These are phyloP conservation scores for Standfussiana lucernea DNA, from an alignment of 2,888 invertebrate species.

Conservation along the genomic window DNA sequence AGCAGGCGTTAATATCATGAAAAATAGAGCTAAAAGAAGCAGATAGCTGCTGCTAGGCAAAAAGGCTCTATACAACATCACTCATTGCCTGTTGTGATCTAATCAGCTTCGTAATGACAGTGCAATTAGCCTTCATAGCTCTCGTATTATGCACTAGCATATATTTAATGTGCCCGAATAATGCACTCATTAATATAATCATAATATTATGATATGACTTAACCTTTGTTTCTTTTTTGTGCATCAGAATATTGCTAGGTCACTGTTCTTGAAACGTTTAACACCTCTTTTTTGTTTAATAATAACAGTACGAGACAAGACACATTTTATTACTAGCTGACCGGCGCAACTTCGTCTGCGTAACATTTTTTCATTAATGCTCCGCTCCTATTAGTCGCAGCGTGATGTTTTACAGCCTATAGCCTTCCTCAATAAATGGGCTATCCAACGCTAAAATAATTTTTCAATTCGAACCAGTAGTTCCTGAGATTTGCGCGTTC, in stretches of 20 bases:
- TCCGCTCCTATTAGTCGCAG: too few relatives aligned
- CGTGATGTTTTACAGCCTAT: too few relatives aligned
- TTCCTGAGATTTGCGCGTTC: too few relatives aligned
- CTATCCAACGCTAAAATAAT: too few relatives aligned
- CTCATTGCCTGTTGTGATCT: slow-evolving; percentile 36
- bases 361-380: too few relatives aligned
- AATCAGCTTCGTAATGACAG: slow-evolving; percentile 56
- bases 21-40: slow-evolving; percentile 6
- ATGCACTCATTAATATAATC: slow-evolving; percentile 39
- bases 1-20: background rate
- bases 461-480: too few relatives aligned
- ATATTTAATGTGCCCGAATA: slow-evolving; percentile 34
- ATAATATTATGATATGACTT: slow-evolving; percentile 21
- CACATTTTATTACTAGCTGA: background rate
- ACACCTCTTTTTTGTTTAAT: background rate
- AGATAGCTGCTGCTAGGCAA: slow-evolving; percentile 7
- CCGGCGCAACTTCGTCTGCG: too few relatives aligned
- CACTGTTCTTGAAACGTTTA: background rate
- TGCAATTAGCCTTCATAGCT: slow-evolving; percentile 43
- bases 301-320: background rate
- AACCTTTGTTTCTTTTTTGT: slow-evolving; percentile 42
- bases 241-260: background rate
- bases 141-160: slow-evolving; percentile 25
- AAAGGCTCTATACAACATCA: slow-evolving; percentile 15
- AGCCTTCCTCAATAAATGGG: too few relatives aligned